Evolutionary conservation across 2,797 vertebrate species (phyloP).

Genomic region (Enteromius treurensis): DNA sequence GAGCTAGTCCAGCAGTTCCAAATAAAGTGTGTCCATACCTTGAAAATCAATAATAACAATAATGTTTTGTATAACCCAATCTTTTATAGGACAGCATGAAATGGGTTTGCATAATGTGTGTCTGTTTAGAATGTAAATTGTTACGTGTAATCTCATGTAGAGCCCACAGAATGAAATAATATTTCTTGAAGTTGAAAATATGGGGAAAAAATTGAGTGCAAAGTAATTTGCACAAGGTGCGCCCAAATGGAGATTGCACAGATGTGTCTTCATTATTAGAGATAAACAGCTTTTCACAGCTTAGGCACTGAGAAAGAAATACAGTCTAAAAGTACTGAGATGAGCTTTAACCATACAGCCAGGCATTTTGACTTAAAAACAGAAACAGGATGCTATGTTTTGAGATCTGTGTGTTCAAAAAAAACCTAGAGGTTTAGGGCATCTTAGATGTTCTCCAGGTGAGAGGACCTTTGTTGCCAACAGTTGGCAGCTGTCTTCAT

Average conservation of each 20-base stretch:
- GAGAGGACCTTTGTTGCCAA: background rate
- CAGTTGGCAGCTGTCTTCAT: background rate
- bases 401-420: background rate
- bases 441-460: background rate
- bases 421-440: background rate
- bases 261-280: conserved; percentile 62
- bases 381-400: background rate
- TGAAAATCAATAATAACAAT: conserved; percentile 16
- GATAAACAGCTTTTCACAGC: conserved; percentile 68
- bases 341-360: conserved; percentile 19
- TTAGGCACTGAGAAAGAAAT: conserved; percentile 58
- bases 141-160: conserved; percentile 53
- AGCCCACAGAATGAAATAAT: conserved; percentile 49
- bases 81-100: conserved; percentile 54
- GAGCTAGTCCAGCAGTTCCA: background rate
- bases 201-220: conserved; percentile 54
- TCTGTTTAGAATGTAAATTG: conserved; percentile 68
- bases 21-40: conserved; percentile 25
- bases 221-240: conserved; percentile 38
- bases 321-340: conserved; percentile 62
- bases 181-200: conserved; percentile 43
- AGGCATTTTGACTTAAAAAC: background rate
- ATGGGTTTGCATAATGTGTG: conserved; percentile 60
- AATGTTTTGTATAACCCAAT: conserved; percentile 25
- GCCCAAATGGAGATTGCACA: conserved; percentile 55